A percentile compares a stretch with the other conserved stretches of the same genome.
phyloP scores from a whole-genome alignment of 2,113 vertebrate genomes.

The Coryphaenoides rupestris region DNA sequence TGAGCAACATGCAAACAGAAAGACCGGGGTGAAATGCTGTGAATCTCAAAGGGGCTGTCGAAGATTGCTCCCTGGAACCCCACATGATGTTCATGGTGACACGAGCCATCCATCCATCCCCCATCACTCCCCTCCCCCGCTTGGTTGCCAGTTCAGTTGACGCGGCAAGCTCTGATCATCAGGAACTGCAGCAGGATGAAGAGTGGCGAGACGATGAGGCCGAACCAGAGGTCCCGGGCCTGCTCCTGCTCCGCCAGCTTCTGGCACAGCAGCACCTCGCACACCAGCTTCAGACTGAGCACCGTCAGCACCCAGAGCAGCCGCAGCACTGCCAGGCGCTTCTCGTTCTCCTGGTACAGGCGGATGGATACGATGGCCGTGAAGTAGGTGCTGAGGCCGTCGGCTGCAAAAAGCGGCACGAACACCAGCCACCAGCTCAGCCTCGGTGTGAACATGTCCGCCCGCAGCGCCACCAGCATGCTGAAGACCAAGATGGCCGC shows the following conservation, averaged over 20 bases:
- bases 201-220: conserved; percentile 89
- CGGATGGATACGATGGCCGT: conserved; percentile 95
- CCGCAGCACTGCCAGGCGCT: conserved; percentile 88
- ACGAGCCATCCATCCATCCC: too few species aligned
- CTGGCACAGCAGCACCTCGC: conserved; percentile 95
- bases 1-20: too few species aligned
- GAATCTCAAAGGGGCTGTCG: too few species aligned
- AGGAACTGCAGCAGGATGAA: conserved; percentile 97
- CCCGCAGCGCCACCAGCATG: conserved; percentile 84
- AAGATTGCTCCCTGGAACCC: too few species aligned
- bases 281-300: conserved; percentile 96
- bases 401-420: conserved; percentile 89
- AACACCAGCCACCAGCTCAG: conserved; percentile 95
- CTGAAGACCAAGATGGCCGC: conserved; percentile 83
- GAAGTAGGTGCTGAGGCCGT: conserved; percentile 97
- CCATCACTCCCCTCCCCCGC: too few species aligned
- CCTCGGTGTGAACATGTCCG: conserved; percentile 69
- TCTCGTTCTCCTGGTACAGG: conserved; percentile 96
- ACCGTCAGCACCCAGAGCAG: conserved; percentile 97
- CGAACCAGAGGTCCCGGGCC: conserved; percentile 87
- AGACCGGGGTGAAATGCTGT: too few species aligned
- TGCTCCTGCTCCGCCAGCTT: conserved; percentile 85
- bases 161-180: conserved; percentile 94
- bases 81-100: too few species aligned
- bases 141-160: conserved; percentile 90